Evolutionary conservation across 30 jellyfish, hydroid and myxozoan species (phyloP).

Genomic region (Cassiopea xamachana): DNA sequence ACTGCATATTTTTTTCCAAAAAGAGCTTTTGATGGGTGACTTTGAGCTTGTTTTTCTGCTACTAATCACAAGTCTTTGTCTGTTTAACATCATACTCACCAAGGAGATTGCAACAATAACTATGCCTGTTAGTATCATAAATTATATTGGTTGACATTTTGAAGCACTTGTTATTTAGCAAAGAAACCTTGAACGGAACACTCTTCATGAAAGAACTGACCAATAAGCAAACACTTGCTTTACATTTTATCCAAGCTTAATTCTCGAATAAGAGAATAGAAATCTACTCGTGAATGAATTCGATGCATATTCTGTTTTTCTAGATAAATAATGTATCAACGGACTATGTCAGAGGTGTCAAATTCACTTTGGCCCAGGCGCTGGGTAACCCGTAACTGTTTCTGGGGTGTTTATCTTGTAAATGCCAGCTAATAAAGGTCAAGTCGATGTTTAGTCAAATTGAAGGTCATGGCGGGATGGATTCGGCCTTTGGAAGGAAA

Average conservation of each 20-base stretch:
- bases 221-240: neutral
- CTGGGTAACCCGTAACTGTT: neutral
- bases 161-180: neutral
- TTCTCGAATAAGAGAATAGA: neutral
- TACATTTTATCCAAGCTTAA: neutral
- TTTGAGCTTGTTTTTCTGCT: neutral
- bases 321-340: too few relatives aligned
- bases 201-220: neutral
- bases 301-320: neutral
- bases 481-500: too few relatives aligned
- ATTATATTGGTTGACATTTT: neutral
- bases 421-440: neutral
- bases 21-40: neutral
- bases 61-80: neutral
- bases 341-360: neutral
- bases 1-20: neutral
- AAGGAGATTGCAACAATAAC: neutral
- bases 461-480: too few relatives aligned
- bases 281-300: neutral
- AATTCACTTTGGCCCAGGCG: neutral
- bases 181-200: neutral
- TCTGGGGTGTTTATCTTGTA: neutral
- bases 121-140: neutral
- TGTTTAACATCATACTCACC: neutral
- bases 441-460: too few relatives aligned